Evolutionary conservation across 1,140 invertebrate genomes (phyloP), one percentile per base, ranked within the genome.

Genomic region (Drosophila novamexicana): DNA sequence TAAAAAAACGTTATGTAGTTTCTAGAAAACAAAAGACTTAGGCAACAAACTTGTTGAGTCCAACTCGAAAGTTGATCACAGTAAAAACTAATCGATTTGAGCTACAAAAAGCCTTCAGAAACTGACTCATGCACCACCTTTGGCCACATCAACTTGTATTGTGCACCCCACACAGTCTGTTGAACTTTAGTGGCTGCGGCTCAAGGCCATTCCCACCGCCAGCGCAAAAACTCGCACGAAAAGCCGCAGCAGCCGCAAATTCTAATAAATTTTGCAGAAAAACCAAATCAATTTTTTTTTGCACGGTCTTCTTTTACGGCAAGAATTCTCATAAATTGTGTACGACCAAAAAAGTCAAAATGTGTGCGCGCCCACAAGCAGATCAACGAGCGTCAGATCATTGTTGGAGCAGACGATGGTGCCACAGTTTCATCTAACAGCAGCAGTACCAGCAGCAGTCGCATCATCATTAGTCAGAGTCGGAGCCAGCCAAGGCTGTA

Each of bases 131-230:
- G 50, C 40, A 61, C 79, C 66, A 53, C 56, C 56, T 68, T 54
- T 68, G 56, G 61, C 57, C 63, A 73, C 42, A 49, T 68, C 58
- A 65, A 84, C 77, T 81, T 69, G 69, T 81, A 64, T 49, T 29
- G 42, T 53, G 64, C 70, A 63, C 69, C 73, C 83, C 82, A 77
- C 82, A 88, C 76, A 84, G 79, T 72, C 45, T 78, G 54, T 90
- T 90, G 84, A 89, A 89, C 85, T 77, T 77, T 53, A n/a, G 56
- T 37, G 45, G 75, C 71, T 53, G 72, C 70, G 47, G 49, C 68
- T 81, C 84, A 89, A 89, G 84, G 84, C 74, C 77, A 84, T 89
- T 90, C 74, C 75, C 83, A 88, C 58, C 65, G 32, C 58, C 49
- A 42, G 53, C 44, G 40, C 59, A 45, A 50, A 73, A 58, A 77